These are phyloP conservation scores for Apodemia mormo DNA, from an alignment of 2,888 invertebrate species.

Conservation along the genomic window DNA sequence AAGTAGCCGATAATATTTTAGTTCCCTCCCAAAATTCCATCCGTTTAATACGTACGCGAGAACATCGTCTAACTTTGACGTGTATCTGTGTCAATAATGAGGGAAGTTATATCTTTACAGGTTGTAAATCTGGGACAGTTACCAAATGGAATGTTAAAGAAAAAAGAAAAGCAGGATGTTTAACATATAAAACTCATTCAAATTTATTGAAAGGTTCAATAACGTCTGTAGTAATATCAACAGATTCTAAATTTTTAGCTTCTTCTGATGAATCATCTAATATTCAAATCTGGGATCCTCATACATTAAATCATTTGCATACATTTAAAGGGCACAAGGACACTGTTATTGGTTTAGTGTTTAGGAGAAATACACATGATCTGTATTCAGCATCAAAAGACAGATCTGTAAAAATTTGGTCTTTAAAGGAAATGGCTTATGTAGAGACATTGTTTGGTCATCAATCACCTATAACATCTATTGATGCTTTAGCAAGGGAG, in stretches of 20 bases:
- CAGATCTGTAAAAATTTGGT: slow-evolving; percentile 95
- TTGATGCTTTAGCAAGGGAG: slow-evolving; percentile 93
- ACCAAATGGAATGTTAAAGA: slow-evolving; percentile 91
- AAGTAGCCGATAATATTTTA: slow-evolving; percentile 84
- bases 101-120: slow-evolving; percentile 87
- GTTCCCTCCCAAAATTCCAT: slow-evolving; percentile 58
- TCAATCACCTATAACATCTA: slow-evolving; percentile 90
- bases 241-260: slow-evolving; percentile 91
- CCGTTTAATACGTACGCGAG: slow-evolving; percentile 85
- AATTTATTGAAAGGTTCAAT: slow-evolving; percentile 76
- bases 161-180: slow-evolving; percentile 82
- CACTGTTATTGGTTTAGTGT: slow-evolving; percentile 88
- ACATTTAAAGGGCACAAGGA: slow-evolving; percentile 91
- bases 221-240: slow-evolving; percentile 86
- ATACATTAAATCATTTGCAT: slow-evolving; percentile 87
- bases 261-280: slow-evolving; percentile 76
- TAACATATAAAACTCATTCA: slow-evolving; percentile 74
- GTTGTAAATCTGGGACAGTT: slow-evolving; percentile 93
- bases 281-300: slow-evolving; percentile 92
- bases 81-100: slow-evolving; percentile 90
- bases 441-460: slow-evolving; percentile 98
- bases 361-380: slow-evolving; percentile 92
- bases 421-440: slow-evolving; percentile 96
- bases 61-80: slow-evolving; percentile 90
- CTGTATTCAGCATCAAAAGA: slow-evolving; percentile 91